phyloP scores from a whole-genome alignment of 1,140 invertebrate species.

The Polypedilum pembai region DNA sequence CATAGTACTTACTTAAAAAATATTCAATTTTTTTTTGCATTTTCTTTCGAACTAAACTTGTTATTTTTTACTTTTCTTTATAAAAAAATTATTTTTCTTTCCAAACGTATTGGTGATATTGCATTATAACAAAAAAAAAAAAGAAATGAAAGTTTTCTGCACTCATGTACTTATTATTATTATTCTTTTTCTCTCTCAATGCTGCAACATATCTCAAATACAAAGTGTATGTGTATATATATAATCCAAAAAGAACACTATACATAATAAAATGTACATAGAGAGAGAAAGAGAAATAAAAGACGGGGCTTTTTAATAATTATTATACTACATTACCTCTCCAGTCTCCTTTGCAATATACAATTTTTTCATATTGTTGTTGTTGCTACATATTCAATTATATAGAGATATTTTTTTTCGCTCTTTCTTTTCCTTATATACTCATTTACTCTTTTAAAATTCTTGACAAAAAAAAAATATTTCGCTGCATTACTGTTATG shows the following conservation, averaged over 20 bases:
- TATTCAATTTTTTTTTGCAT: background rate
- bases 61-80: background rate
- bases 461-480: background rate
- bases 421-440: background rate
- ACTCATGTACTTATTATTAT: conserved; percentile 19
- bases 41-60: background rate
- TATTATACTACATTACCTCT: background rate
- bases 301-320: background rate
- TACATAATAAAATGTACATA: no score
- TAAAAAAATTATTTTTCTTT: background rate
- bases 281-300: background rate
- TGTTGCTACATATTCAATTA: background rate
- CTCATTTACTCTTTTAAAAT: conserved; percentile 8
- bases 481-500: conserved; percentile 10
- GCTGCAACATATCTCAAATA: no score
- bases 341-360: background rate
- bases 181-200: background rate
- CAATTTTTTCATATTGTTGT: background rate
- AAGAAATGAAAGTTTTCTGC: conserved; percentile 18
- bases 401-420: background rate
- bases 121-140: background rate
- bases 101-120: background rate
- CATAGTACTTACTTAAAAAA: background rate
- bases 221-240: no score
- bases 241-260: no score